Conservation (phyloP, 2,888 invertebrate species). For the Oscheius sp. region DNA sequence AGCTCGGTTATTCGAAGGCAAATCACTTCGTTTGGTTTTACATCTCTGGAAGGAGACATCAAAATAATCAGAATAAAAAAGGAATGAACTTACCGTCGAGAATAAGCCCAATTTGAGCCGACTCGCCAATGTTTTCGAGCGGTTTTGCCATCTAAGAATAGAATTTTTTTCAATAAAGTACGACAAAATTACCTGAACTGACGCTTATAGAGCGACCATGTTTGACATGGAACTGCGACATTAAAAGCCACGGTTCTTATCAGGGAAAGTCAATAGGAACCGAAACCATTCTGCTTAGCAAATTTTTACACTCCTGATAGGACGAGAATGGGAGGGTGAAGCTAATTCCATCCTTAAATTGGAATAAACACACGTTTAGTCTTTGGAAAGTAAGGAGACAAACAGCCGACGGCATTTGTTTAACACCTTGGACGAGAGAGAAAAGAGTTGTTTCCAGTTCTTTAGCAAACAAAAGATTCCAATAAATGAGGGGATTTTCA, state of each 20-base stretch:
- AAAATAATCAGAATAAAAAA: not conserved
- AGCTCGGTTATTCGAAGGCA: conserved; percentile 12
- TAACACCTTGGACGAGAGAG: no score
- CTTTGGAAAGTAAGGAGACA: no score
- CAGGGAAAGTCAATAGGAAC: conserved; percentile 15
- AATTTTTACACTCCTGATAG: no score
- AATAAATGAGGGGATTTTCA: no score
- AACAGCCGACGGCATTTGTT: no score
- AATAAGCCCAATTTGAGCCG: conserved; percentile 23
- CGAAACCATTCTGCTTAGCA: no score
- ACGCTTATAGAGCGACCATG: conserved; percentile 19
- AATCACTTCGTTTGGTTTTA: conserved; percentile 26
- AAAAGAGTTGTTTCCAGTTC: no score
- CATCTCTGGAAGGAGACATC: conserved; percentile 15
- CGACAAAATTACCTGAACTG: not conserved
- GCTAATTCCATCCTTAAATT: no score
- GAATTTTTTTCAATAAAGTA: no score
- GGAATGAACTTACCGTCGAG: not conserved
- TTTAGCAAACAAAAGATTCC: no score
- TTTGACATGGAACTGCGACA: conserved; percentile 25
- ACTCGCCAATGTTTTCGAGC: conserved; percentile 6
- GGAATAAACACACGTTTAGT: no score
- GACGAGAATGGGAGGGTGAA: no score
- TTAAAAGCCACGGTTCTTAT: conserved; percentile 16
- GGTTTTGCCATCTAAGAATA: conserved; percentile 21